Evolutionary conservation across 2,888 invertebrate genomes (phyloP), one percentile per base, ranked within the genome.

Genomic region (Hypercompe scribonia): DNA sequence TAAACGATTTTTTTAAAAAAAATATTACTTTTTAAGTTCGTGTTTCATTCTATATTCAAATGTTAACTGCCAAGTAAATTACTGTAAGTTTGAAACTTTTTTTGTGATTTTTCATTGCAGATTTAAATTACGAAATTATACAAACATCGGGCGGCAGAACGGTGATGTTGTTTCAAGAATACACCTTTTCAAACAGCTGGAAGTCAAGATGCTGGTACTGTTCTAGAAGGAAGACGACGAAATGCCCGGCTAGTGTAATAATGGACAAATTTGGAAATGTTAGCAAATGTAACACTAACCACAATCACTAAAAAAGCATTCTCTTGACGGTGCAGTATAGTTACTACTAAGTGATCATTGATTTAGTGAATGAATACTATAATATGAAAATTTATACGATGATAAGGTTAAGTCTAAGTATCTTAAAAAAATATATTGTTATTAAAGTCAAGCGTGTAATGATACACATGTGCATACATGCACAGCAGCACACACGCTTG

Each of bases 161-260:
- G 78, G 66, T 89, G n/a, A 82, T 90, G 81, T 13, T 88, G 10
- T 90, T 86, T 73, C 83, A 83, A 66, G 78, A 84, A 28, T 80
- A 88, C 71, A 87, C 88, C 0, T 90, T 87, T 73, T 89, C 88
- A 18, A 87, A 88, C 54, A 87, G 87, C 71, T 87, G 88, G 87
- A 83, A 78, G 58, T 83, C 85, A 4, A 82, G 88, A 8, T 87
- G 80, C 36, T 90, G 89, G 88, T 90, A 90, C 70, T 90, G 90
- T 66, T 90, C 90, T 0, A 88, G 86, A 63, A 78, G 89, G 18
- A 86, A 70, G 73, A 78, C 87, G 3, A 76, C 77, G 39, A 82
- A 81, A 42, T 90, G 90, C 68, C 81, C 83, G 4, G 89, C 89
- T 0, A 84, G 81, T 28, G 84, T 89, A 5, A 77, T 84, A 11